These are phyloP conservation scores for Hipposideros armiger DNA, from an alignment of 2,113 vertebrate genomes.

Conservation along the genomic window DNA sequence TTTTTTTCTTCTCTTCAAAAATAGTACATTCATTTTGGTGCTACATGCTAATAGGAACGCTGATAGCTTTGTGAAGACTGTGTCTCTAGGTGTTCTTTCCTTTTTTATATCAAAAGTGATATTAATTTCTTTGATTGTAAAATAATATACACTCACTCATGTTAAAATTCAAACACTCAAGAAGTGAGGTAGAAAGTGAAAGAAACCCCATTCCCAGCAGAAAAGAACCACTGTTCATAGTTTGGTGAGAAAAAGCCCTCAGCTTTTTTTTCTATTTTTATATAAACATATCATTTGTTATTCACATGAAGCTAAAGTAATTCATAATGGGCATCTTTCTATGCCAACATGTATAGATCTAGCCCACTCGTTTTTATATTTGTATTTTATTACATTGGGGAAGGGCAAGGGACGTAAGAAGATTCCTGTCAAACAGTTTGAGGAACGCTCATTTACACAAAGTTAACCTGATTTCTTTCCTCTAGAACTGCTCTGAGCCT, in stretches of 20 bases:
- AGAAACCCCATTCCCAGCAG: neutral
- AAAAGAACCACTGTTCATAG: neutral
- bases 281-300: neutral
- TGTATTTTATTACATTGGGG: neutral
- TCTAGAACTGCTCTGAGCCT: neutral
- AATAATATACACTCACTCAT: neutral
- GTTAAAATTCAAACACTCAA: slow-evolving; percentile 3
- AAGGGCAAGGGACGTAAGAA: neutral
- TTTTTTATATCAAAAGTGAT: neutral
- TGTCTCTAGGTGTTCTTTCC: neutral
- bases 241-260: neutral
- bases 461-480: neutral
- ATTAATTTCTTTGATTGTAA: neutral
- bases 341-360: neutral
- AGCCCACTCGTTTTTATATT: neutral
- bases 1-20: neutral
- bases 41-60: neutral
- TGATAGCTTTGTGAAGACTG: neutral
- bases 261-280: neutral
- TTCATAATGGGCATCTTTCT: neutral
- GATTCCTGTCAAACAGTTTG: neutral
- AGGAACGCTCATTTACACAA: neutral
- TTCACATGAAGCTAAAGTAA: slow-evolving; percentile 7
- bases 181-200: neutral
- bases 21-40: neutral